Evolutionary conservation across 2,797 vertebrate genomes (phyloP), one percentile per base, ranked within the genome.

Genomic region (Danionella dracula): DNA sequence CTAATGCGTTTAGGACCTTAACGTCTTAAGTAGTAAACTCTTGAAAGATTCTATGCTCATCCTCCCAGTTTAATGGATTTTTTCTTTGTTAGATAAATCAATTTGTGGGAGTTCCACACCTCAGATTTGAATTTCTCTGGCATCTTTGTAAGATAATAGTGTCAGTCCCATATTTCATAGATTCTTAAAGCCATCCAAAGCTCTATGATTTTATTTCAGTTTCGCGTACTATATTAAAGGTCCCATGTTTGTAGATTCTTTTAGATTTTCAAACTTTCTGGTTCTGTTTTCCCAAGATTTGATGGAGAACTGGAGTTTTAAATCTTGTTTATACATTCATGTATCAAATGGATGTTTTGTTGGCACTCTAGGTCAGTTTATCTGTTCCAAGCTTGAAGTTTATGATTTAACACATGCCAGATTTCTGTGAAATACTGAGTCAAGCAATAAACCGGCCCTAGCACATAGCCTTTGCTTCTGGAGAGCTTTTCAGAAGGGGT

Each of bases 1-100:
- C n/a, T n/a, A n/a, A n/a, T n/a, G n/a, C n/a, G n/a, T n/a, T n/a
- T n/a, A n/a, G n/a, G n/a, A n/a, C n/a, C n/a, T n/a, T n/a, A n/a
- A n/a, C n/a, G n/a, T n/a, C n/a, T n/a, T n/a, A n/a, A n/a, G n/a
- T n/a, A n/a, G n/a, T n/a, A n/a, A n/a, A n/a, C 40, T 20, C 40
- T 60, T 12, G 2, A 20, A 51, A 46, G 27, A 12, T 45, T 50
- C 16, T 20, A 49, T 51, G 10, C 50, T 32, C 23, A 40, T 64
- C 63, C 60, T 66, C 54, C 38, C 10, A 15, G 40, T 61, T 9
- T 23, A 53, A 56, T 71, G 65, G 55, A 75, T 76, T 70, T n/a
- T n/a, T n/a, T 66, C 72, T 69, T 71, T 73, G 50, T 69, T 12
- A 29, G 37, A 63, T 67, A 17, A 59, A 51, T 38, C 41, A 32